These are phyloP conservation scores for Sylvietta virens DNA, from an alignment of 2,113 vertebrate species.

Conservation along the genomic window DNA sequence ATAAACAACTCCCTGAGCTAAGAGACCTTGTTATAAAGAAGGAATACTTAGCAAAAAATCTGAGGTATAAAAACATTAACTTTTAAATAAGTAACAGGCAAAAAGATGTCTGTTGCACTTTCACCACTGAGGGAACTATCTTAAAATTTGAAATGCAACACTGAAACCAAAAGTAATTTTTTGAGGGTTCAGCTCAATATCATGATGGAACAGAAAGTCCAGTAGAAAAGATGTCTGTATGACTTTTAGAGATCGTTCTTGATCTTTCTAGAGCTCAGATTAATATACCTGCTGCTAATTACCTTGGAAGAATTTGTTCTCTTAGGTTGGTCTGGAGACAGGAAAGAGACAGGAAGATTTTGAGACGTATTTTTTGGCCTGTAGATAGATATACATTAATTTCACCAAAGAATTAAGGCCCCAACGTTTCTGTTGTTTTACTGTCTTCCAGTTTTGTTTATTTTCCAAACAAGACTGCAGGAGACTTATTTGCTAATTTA, in stretches of 20 bases:
- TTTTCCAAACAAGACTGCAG: not conserved
- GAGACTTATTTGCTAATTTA: not conserved
- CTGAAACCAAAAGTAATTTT: not conserved
- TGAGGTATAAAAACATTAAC: not conserved
- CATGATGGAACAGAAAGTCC: not conserved
- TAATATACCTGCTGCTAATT: not conserved
- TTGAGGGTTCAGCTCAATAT: not conserved
- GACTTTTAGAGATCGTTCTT: not conserved
- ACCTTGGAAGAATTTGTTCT: not conserved
- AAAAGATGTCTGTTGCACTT: not conserved
- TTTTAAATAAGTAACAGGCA: not conserved
- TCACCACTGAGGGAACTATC: not conserved
- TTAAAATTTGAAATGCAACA: not conserved
- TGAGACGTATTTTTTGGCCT: not conserved
- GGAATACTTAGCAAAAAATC: not conserved
- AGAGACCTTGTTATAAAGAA: not conserved
- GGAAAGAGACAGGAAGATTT: not conserved
- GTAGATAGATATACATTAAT: not conserved
- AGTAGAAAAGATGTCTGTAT: not conserved
- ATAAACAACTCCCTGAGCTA: not conserved
- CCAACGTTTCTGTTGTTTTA: not conserved
- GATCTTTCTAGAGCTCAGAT: not conserved
- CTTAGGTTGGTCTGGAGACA: not conserved
- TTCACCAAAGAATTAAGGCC: not conserved
- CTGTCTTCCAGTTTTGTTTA: not conserved